Percentiles rank a stretch among this genome's conserved stretches.
These are phyloP conservation scores for Charina bottae DNA, from an alignment of 2,113 vertebrate species.

Conservation along the genomic window DNA sequence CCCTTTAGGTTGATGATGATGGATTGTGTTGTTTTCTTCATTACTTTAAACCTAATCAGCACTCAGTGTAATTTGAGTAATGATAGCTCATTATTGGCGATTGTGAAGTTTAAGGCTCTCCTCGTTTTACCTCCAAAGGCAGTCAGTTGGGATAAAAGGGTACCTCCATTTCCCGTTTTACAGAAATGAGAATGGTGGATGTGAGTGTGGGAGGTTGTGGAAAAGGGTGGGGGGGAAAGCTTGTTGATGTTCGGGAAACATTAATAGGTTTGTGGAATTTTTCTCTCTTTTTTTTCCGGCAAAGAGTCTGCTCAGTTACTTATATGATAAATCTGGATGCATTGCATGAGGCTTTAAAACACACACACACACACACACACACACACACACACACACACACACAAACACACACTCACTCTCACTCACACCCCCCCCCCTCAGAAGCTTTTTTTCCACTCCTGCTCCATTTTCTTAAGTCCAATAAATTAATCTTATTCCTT, in stretches of 20 bases:
- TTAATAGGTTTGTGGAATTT: constrained; percentile 56
- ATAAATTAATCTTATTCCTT: constrained; percentile 70
- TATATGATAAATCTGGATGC: constrained; percentile 55
- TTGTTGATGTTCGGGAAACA: constrained; percentile 49
- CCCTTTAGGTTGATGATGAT: constrained; percentile 94
- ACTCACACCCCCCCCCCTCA: constrained; percentile 42
- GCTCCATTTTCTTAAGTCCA: constrained; percentile 64
- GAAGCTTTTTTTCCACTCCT: constrained; percentile 45
- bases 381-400: background rate
- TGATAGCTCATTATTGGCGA: constrained; percentile 98
- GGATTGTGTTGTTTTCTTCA: constrained; percentile 99
- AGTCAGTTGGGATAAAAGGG: constrained; percentile 78
- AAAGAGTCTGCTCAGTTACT: constrained; percentile 35
- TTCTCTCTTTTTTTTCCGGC: constrained; percentile 52
- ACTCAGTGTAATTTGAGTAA: constrained; percentile 98
- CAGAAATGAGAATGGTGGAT: constrained; percentile 33
- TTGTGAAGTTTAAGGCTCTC: constrained; percentile 93
- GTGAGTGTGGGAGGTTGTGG: background rate
- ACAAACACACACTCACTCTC: too few species aligned
- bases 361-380: background rate
- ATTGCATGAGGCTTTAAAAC: constrained; percentile 40
- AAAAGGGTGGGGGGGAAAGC: constrained; percentile 34
- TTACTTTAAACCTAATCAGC: constrained; percentile 99
- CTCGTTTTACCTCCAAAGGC: constrained; percentile 82
- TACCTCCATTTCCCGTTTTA: constrained; percentile 67